phyloP scores from a whole-genome alignment of 1,140 invertebrate genomes.

The Trachelipus rathkii region DNA sequence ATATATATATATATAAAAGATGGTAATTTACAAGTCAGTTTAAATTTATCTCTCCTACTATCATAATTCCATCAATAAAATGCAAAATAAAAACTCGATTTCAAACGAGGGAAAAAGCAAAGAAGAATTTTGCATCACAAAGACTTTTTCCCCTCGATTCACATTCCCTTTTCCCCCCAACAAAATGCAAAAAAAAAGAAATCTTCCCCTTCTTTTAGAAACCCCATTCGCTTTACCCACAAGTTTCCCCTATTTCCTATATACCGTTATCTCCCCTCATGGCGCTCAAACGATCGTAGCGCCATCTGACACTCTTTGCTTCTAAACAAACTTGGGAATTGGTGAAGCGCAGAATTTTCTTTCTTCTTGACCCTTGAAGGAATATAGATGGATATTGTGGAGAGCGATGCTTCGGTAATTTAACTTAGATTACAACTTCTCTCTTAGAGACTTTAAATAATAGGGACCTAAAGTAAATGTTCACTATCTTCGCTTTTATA shows the following conservation, averaged over 20 bases:
- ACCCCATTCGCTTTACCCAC: neutral
- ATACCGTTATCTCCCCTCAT: neutral
- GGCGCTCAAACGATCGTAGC: neutral
- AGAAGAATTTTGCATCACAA: slow-evolving; percentile 1
- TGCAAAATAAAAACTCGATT: neutral
- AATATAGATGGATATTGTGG: neutral
- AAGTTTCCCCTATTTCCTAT: neutral
- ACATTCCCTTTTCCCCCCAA: no score
- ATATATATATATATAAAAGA: no score
- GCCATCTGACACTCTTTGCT: neutral
- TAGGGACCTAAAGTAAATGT: no score
- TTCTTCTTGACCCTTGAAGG: neutral
- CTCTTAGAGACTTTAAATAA: neutral
- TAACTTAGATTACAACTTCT: neutral
- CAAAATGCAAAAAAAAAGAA: no score
- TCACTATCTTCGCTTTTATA: no score
- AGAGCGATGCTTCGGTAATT: neutral
- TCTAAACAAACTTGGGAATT: neutral
- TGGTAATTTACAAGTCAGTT: no score
- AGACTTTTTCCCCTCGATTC: no score
- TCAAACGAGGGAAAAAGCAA: neutral
- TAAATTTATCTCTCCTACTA: neutral
- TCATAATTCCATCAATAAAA: slow-evolving; percentile 1
- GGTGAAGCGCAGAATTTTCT: neutral
- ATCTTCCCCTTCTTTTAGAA: neutral